Percentiles rank a stretch among this genome's conserved stretches.
Conservation (phyloP, 2,113 vertebrate species). For the Lophius piscatorius region DNA sequence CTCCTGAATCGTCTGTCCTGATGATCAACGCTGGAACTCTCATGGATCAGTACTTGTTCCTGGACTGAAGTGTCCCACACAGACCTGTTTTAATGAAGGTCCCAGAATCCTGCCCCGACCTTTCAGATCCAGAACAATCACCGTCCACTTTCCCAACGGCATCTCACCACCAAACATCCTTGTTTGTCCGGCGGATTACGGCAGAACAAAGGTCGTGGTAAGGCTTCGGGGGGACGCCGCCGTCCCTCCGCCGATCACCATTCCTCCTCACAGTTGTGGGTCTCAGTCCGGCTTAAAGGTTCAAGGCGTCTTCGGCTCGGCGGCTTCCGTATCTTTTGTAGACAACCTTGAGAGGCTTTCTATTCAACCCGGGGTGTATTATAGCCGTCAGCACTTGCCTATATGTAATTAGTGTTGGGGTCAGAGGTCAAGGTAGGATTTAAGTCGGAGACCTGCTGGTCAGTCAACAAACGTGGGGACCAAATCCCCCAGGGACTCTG, state of each 20-base stretch:
- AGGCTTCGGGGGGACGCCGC: conserved; percentile 26
- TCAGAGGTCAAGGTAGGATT: conserved; percentile 70
- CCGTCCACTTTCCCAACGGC: conserved; percentile 13
- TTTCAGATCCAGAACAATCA: conserved; percentile 7
- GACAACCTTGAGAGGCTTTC: conserved; percentile 41
- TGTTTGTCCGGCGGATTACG: conserved; percentile 51
- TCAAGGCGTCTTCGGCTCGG: conserved; percentile 41
- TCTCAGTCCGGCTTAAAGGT: conserved; percentile 44
- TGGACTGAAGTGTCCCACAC: too few relatives aligned
- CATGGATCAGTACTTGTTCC: too few relatives aligned
- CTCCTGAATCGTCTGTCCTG: too few relatives aligned
- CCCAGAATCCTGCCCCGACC: not conserved
- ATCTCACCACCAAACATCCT: conserved; percentile 16
- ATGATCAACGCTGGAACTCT: too few relatives aligned
- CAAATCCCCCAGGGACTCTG: conserved; percentile 84
- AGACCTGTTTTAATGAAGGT: too few relatives aligned
- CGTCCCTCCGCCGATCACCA: conserved; percentile 18
- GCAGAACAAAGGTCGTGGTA: conserved; percentile 49
- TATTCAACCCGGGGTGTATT: conserved; percentile 38
- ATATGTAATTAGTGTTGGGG: conserved; percentile 72
- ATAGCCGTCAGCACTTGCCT: conserved; percentile 65
- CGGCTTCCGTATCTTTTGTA: conserved; percentile 57
- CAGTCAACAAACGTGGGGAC: conserved; percentile 75
- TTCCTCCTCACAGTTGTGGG: conserved; percentile 13
- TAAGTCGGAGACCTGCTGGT: conserved; percentile 64